Base-by-base conservation (phyloP, 2,113 vertebrate genomes). In the Podilymbus podiceps region DNA sequence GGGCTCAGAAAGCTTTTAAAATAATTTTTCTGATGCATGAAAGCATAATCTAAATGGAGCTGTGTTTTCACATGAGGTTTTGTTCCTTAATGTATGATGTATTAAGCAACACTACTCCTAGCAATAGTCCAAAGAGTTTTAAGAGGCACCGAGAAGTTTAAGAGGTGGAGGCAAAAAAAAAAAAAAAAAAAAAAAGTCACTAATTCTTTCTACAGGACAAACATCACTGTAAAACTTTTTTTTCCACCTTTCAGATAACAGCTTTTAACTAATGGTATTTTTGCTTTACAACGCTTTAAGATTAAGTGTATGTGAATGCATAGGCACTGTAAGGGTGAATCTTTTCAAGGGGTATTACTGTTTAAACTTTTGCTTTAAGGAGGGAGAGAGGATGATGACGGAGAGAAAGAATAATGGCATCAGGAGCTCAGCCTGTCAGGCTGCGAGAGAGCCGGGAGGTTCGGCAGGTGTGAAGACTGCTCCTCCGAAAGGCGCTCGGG, bases 11-110 rank as follows among this genome's bases (percentile, higher is more conserved):
- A 74, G 72, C 75, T 93, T 94, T 90, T 86, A 83, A 95, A 88
- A 88, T 86, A 44, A 23, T 88, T 93, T 89, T 86, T 88, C 16
- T 84, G 79, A 72, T 93, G 38, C 33, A 68, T 68, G 68, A 94
- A 96, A 93, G 20, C 27, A 73, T 66, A 89, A 87, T 60, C 33
- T 82, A 89, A 89, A 73, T 55, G 35, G 14, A 90, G 10, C 8
- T 72, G 19, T 92, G 58, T 93, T 96, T 93, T 85, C 86, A 75
- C 55, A 69, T 66, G 68, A 90, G 40, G 6, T 71, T 64, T 95
- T 91, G 30, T 38, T 72, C 47, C 33, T 69, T 90, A 73, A 91
- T 59, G 24, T 44, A n/a, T 31, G 24, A 75, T 73, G 12, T 63
- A 47, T 91, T 88, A 85, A 76, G 85, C 72, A 80, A 77, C 67